phyloP scores from a whole-genome alignment of 1,140 invertebrate genomes.

The Lasioglossum baleicum region DNA sequence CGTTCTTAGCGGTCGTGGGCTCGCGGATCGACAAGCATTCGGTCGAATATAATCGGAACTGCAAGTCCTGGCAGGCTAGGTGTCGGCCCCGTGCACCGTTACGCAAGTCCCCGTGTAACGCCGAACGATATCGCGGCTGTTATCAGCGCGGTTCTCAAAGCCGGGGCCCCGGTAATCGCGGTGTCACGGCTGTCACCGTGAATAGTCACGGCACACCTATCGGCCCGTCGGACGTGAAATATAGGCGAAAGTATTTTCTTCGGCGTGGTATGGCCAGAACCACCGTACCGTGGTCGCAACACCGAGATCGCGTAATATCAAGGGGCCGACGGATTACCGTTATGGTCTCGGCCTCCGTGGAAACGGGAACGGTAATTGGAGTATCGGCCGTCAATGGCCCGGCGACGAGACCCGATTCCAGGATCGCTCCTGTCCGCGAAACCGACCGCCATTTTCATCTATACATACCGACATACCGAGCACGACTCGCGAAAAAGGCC shows the following conservation, averaged over 20 bases:
- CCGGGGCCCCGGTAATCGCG: slow-evolving; percentile 41
- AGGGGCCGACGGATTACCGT: slow-evolving; percentile 14
- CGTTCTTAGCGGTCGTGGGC: neutral
- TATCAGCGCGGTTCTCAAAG: slow-evolving; percentile 45
- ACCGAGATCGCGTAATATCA: slow-evolving; percentile 19
- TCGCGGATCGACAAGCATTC: neutral
- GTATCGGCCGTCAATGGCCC: slow-evolving; percentile 1
- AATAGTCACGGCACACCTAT: slow-evolving; percentile 35
- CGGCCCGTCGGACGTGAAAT: slow-evolving; percentile 17
- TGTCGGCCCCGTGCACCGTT: slow-evolving; percentile 24
- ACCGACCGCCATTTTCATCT: neutral
- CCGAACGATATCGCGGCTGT: slow-evolving; percentile 26
- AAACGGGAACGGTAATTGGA: slow-evolving; percentile 28
- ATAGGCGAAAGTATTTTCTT: slow-evolving; percentile 39
- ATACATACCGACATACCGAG: too few species aligned
- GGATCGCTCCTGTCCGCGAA: neutral
- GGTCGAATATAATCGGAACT: slow-evolving; percentile 5
- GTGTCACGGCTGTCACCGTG: slow-evolving; percentile 49
- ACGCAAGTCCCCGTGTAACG: slow-evolving; percentile 47
- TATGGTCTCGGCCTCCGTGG: neutral
- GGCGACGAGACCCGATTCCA: neutral
- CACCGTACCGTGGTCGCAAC: too few species aligned
- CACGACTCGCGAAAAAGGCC: too few species aligned
- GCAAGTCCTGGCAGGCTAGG: neutral
- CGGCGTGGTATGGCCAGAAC: neutral